phyloP scores from a whole-genome alignment of 2,113 vertebrate genomes.

The Tragelaphus scriptus region DNA sequence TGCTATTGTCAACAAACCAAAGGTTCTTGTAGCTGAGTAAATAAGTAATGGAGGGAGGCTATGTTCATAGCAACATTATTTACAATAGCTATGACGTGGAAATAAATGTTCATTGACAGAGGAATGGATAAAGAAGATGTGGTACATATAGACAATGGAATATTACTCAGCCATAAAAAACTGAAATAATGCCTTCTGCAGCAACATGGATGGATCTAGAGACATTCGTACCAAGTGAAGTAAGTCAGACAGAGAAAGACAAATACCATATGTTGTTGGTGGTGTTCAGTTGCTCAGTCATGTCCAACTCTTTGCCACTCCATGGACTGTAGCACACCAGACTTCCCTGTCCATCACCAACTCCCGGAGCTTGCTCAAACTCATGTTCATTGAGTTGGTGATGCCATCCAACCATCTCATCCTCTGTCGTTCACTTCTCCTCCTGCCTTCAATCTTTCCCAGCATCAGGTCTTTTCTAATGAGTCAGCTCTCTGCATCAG shows the following conservation, averaged over 20 bases:
- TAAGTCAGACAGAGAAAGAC: not conserved
- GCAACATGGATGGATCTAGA: not conserved
- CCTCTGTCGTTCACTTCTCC: not conserved
- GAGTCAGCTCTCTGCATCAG: not conserved
- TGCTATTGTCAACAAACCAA: not conserved
- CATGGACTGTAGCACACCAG: not conserved
- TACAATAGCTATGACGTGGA: not conserved
- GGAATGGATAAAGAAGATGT: not conserved
- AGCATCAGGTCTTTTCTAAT: not conserved
- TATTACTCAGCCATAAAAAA: not conserved
- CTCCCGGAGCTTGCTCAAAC: not conserved
- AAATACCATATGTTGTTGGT: not conserved
- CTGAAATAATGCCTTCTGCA: not conserved
- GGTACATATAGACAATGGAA: not conserved
- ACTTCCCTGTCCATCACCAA: not conserved
- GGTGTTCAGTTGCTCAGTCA: not conserved
- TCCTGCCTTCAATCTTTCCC: not conserved
- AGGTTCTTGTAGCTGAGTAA: not conserved
- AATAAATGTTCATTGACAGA: not conserved
- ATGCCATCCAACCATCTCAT: not conserved
- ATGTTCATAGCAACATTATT: not conserved
- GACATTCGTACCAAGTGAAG: not conserved
- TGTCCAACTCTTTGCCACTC: not conserved
- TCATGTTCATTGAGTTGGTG: not conserved
- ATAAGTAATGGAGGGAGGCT: not conserved